Conservation (phyloP, 2,888 invertebrate genomes). For the Gerosis bhagava region DNA sequence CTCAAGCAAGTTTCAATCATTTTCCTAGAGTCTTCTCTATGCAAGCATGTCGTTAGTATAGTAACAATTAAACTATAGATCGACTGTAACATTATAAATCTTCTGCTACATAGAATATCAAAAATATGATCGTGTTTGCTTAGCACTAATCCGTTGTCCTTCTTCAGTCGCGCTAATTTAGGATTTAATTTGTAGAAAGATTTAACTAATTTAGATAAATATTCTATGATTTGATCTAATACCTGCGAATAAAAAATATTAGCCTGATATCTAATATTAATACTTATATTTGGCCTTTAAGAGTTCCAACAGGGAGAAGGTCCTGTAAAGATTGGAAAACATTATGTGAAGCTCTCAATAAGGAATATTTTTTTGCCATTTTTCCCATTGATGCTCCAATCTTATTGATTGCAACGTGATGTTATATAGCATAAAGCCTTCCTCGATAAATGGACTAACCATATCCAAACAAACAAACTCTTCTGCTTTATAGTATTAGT, state of each 20-base stretch:
- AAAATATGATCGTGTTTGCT: constrained; percentile 79
- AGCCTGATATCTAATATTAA: too few relatives aligned
- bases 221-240: constrained; percentile 80
- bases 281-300: too few relatives aligned
- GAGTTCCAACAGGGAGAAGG: too few relatives aligned
- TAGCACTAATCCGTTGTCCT: constrained; percentile 59
- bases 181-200: constrained; percentile 78
- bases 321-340: too few relatives aligned
- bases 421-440: too few relatives aligned
- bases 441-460: too few relatives aligned
- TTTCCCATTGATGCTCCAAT: too few relatives aligned
- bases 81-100: constrained; percentile 80
- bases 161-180: constrained; percentile 70
- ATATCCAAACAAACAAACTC: too few relatives aligned
- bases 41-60: constrained; percentile 75
- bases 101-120: constrained; percentile 74
- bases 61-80: constrained; percentile 78
- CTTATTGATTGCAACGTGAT: too few relatives aligned
- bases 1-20: constrained; percentile 80
- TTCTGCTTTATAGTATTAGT: too few relatives aligned
- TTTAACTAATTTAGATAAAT: constrained; percentile 74
- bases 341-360: too few relatives aligned
- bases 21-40: constrained; percentile 81
- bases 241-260: constrained; percentile 72
- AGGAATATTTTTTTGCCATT: too few relatives aligned